Base-by-base conservation (phyloP, 1,140 invertebrate genomes). In the Eulimnadia texana region DNA sequence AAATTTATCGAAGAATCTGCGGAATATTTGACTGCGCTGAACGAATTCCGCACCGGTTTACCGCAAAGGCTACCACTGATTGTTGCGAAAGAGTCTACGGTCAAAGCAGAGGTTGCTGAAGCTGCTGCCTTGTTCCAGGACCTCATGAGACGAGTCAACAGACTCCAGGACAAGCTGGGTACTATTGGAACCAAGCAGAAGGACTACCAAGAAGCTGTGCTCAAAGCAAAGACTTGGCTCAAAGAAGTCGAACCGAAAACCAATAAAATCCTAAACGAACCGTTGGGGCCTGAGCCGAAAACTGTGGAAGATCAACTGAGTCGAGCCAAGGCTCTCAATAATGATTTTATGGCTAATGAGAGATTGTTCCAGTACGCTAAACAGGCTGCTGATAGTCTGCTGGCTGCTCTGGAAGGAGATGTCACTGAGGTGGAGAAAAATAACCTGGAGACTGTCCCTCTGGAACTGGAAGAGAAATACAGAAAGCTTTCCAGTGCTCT, bases 1-100 rank as follows among this genome's bases (percentile, higher is more conserved):
- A 94, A 94, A 72, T 96, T 94, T 72, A 81, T 93, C 42, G 90
- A 94, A 68, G 90, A 95, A 72, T 89, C 88, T 68, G 93, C 91
- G 74, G 88, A 92, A 64, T 92, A 90, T 72, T 73, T 92, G 1
- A 79, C 80, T 28, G 77, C 84, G 11, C 75, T 93, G 29, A 93
- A 93, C 71, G 86, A 90, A 58, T 91, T 89, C 73, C 80, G 90
- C 50, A 89, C 86, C 1, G 80, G 81, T 49, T 70, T 92, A 53
- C 88, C 88, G 1, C 84, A 88, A 50, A 79, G 88, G 25, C 72
- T 90, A 63, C 80, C 84, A 1, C 86, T 89, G 70, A 80, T 90
- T 58, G 80, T 87, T 63, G 80, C 82, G 1, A 78, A 82, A 50
- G 86, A 89, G 25, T 85, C 84, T 28, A 75, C 79, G 9, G 79